Conservation (phyloP, 2,797 vertebrate species). For the Ceryle rudis region DNA sequence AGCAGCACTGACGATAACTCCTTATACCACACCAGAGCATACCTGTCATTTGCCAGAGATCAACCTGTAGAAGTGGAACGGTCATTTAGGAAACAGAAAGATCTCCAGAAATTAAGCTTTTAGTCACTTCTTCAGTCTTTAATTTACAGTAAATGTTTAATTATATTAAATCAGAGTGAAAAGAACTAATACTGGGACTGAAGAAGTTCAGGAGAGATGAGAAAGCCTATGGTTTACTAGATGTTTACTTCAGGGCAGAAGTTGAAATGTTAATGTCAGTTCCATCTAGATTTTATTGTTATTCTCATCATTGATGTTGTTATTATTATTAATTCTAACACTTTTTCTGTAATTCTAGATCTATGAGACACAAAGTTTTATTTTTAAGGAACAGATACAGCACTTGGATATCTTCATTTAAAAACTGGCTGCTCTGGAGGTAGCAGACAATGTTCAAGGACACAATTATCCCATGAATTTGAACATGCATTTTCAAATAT, state of each 20-base stretch:
- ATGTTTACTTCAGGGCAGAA: background rate
- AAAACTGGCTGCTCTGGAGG: background rate
- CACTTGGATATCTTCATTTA: background rate
- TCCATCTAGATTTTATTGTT: background rate
- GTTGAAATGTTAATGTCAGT: background rate
- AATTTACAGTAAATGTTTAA: background rate
- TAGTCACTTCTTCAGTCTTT: background rate
- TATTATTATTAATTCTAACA: background rate
- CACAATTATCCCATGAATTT: background rate
- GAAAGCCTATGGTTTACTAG: background rate
- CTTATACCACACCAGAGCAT: background rate
- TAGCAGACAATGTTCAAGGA: background rate
- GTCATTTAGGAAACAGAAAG: background rate
- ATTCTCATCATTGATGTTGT: background rate
- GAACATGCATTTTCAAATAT: background rate
- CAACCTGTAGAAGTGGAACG: background rate
- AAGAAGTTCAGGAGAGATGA: background rate
- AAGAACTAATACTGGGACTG: background rate
- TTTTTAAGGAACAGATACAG: background rate
- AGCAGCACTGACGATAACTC: background rate
- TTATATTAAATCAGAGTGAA: background rate
- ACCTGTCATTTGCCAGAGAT: background rate
- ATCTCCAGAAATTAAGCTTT: background rate
- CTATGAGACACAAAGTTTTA: background rate
- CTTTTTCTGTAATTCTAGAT: background rate